These are phyloP conservation scores for Drosophila navojoa DNA, from an alignment of 1,140 invertebrate genomes.

Conservation along the genomic window DNA sequence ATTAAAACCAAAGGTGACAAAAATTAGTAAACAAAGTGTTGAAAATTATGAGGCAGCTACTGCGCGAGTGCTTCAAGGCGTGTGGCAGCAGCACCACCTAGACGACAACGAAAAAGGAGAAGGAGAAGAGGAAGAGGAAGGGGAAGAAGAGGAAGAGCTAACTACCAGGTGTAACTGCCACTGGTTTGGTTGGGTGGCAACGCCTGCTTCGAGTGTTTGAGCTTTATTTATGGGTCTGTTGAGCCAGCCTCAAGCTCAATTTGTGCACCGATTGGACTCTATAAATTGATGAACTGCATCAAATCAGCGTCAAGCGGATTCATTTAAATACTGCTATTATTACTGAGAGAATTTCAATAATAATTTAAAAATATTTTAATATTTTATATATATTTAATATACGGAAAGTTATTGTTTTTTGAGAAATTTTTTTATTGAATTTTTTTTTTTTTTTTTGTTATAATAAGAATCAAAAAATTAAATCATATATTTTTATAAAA, in stretches of 20 bases:
- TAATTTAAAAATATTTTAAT: neutral
- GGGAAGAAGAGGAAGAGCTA: constrained; percentile 4
- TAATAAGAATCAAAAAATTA: too few species aligned
- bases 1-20: constrained; percentile 82
- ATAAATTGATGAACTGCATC: constrained; percentile 19
- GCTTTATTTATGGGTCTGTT: constrained; percentile 39
- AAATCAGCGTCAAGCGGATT: constrained; percentile 1
- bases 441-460: too few species aligned
- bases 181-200: constrained; percentile 13
- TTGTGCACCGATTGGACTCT: constrained; percentile 8
- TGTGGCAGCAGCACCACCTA: constrained; percentile 23
- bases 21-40: constrained; percentile 83
- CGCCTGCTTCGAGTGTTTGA: constrained; percentile 14
- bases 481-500: too few species aligned
- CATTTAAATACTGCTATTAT: constrained; percentile 7
- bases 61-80: constrained; percentile 42
- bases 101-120: neutral
- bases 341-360: neutral
- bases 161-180: constrained; percentile 40
- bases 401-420: too few species aligned
- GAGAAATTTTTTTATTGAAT: too few species aligned
- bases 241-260: constrained; percentile 16
- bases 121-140: neutral
- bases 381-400: neutral
- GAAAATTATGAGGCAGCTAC: constrained; percentile 73